phyloP scores from a whole-genome alignment of 1,140 invertebrate species.

The Oryzaephilus surinamensis region DNA sequence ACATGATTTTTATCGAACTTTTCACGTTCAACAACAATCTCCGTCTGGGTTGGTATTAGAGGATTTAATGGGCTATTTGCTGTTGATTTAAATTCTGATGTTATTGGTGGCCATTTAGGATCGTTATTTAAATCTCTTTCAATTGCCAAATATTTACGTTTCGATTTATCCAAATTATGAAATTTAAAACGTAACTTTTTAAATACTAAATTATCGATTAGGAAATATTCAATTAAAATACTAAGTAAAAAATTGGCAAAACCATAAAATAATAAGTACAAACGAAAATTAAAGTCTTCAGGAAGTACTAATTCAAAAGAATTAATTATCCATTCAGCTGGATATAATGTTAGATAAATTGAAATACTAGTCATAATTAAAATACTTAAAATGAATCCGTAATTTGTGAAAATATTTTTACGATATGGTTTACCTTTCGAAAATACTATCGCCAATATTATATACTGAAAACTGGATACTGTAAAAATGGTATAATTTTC shows the following conservation, averaged over 20 bases:
- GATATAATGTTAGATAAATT: conserved; percentile 59
- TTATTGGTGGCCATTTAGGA: conserved; percentile 49
- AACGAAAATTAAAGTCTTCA: conserved; percentile 48
- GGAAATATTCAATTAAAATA: conserved; percentile 48
- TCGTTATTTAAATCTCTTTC: conserved; percentile 46
- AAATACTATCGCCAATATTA: conserved; percentile 81
- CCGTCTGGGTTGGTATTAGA: conserved; percentile 32
- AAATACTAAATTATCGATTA: conserved; percentile 51
- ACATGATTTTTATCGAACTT: conserved; percentile 31
- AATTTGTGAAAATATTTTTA: conserved; percentile 71
- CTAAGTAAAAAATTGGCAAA: conserved; percentile 49
- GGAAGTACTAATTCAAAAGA: conserved; percentile 59
- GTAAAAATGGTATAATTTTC: conserved; percentile 82
- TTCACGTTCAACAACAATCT: conserved; percentile 36
- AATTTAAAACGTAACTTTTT: conserved; percentile 41
- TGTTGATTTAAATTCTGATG: conserved; percentile 31
- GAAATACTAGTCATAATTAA: conserved; percentile 52
- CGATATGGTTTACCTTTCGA: conserved; percentile 85
- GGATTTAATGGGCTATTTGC: conserved; percentile 29
- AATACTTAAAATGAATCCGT: conserved; percentile 52
- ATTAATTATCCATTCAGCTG: conserved; percentile 48
- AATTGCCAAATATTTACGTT: conserved; percentile 48
- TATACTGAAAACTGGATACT: conserved; percentile 88
- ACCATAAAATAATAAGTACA: conserved; percentile 49
- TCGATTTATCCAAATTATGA: conserved; percentile 47